A percentile compares a stretch with the other conserved stretches of the same genome.
Conservation (phyloP, 1,140 invertebrate species). For the Megalopta genalis region DNA sequence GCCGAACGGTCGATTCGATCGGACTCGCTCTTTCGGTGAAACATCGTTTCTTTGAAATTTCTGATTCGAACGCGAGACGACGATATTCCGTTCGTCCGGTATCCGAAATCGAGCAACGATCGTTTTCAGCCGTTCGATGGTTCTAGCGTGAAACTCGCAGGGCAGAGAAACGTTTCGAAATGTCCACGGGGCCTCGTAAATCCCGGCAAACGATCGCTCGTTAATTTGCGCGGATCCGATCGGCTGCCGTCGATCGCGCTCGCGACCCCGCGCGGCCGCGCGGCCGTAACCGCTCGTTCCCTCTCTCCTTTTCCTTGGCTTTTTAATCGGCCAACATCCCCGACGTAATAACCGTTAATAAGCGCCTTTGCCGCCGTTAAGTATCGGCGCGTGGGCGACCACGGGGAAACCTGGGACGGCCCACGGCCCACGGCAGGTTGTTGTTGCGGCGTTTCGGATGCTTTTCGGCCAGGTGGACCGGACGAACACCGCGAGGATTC, state of each 20-base stretch:
- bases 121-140: too few species aligned
- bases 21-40: too few species aligned
- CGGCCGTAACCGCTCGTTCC: background rate
- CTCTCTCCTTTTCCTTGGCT: background rate
- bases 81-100: too few species aligned
- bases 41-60: too few species aligned
- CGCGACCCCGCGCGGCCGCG: background rate
- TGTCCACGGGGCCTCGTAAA: constrained; percentile 26
- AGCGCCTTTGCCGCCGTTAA: constrained; percentile 65
- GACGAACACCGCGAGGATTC: background rate
- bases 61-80: too few species aligned
- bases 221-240: constrained; percentile 31
- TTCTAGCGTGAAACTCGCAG: too few species aligned
- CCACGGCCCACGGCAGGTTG: constrained; percentile 53
- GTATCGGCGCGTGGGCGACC: constrained; percentile 62
- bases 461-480: constrained; percentile 38
- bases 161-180: too few species aligned
- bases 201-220: constrained; percentile 30
- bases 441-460: constrained; percentile 24
- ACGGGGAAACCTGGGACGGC: constrained; percentile 29
- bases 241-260: constrained; percentile 36
- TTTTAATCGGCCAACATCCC: constrained; percentile 58
- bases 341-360: constrained; percentile 69
- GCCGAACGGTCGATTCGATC: too few species aligned
- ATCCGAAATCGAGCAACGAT: too few species aligned